Evolutionary conservation across 64 coral and sea anemone species (phyloP).

Genomic region (Stichodactyla mertensii): DNA sequence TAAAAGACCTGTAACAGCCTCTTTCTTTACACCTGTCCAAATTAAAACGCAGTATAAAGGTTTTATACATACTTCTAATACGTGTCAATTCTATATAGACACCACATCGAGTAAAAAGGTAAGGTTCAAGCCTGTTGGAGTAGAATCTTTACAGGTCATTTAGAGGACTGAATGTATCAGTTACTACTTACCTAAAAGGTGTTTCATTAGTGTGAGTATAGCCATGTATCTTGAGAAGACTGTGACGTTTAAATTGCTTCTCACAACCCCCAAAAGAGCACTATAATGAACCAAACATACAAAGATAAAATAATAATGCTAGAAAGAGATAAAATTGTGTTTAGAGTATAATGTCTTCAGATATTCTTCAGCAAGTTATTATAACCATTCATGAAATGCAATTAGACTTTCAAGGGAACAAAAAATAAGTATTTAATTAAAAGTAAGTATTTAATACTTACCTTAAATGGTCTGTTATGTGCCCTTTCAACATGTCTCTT

Average conservation of each 20-base stretch:
- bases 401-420: background rate
- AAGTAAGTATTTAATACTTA: no score
- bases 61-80: no score
- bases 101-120: no score
- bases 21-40: slow-evolving; percentile 51
- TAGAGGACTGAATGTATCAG: no score
- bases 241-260: slow-evolving; percentile 39
- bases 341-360: background rate
- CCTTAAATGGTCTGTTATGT: slow-evolving; percentile 58
- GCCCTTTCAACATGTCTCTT: slow-evolving; percentile 47
- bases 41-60: no score
- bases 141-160: no score
- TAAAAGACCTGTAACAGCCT: slow-evolving; percentile 52
- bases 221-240: slow-evolving; percentile 22
- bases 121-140: no score
- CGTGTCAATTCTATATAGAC: no score
- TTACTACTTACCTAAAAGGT: slow-evolving; percentile 28
- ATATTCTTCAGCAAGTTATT: background rate
- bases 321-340: background rate
- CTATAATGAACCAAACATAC: slow-evolving; percentile 6
- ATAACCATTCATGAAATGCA: no score
- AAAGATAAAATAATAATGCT: background rate
- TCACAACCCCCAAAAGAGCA: slow-evolving; percentile 39
- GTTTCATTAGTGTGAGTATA: slow-evolving; percentile 55
- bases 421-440: no score